phyloP scores from a whole-genome alignment of 2,888 invertebrate species.

The Salticus scenicus region DNA sequence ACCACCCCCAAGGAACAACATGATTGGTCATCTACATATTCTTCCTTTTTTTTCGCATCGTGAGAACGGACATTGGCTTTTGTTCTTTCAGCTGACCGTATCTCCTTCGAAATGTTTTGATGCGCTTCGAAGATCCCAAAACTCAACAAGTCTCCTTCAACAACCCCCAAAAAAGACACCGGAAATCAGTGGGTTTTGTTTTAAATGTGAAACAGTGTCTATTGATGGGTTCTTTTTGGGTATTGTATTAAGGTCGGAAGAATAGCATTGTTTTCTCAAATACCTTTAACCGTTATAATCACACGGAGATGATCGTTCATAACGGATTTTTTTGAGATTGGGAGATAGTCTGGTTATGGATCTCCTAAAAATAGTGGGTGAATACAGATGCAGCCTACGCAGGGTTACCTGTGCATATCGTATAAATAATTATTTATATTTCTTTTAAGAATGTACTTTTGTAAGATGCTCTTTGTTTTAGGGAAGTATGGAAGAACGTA shows the following conservation, averaged over 20 bases:
- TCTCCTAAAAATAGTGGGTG: neutral
- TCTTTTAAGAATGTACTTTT: too few species aligned
- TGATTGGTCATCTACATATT: slow-evolving; percentile 51
- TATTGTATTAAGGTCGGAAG: neutral
- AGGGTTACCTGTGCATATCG: neutral
- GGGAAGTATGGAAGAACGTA: too few species aligned
- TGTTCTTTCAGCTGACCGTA: slow-evolving; percentile 65
- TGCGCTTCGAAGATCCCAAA: neutral
- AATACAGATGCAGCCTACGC: neutral
- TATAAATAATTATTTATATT: too few species aligned
- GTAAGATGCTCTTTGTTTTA: too few species aligned
- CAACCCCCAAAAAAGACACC: slow-evolving; percentile 24
- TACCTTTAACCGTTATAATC: neutral
- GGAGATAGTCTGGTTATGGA: neutral
- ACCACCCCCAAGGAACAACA: slow-evolving; percentile 21
- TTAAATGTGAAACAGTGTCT: neutral
- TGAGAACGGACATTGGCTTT: slow-evolving; percentile 58
- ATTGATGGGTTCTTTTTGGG: slow-evolving; percentile 16
- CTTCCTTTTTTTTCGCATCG: slow-evolving; percentile 25
- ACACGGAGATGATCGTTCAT: neutral
- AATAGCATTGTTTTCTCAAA: neutral
- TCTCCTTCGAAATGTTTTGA: slow-evolving; percentile 42
- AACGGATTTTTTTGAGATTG: slow-evolving; percentile 23
- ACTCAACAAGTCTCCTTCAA: neutral
- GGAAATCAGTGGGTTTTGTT: slow-evolving; percentile 40